Percentiles rank a stretch among this genome's conserved stretches.
These are phyloP conservation scores for Asarcornis scutulata DNA, from an alignment of 2,113 vertebrate genomes.

Conservation along the genomic window DNA sequence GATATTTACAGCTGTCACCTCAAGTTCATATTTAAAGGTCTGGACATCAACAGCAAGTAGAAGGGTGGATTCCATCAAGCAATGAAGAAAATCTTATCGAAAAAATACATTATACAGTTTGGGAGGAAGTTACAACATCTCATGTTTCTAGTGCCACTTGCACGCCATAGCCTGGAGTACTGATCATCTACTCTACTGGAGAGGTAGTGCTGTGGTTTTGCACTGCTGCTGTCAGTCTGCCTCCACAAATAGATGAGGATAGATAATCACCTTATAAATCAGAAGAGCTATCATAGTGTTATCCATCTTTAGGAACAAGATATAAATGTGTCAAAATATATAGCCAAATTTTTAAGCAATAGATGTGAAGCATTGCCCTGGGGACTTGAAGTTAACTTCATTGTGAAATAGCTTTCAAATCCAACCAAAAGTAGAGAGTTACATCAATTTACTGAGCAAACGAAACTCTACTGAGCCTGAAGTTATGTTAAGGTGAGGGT, in stretches of 20 bases:
- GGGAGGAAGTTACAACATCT: not conserved
- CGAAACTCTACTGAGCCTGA: not conserved
- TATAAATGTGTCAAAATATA: constrained; percentile 22
- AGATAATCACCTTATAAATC: constrained; percentile 36
- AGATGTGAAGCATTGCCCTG: not conserved
- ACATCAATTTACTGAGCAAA: not conserved
- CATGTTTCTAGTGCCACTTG: not conserved
- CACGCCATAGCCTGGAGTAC: not conserved
- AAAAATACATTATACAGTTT: not conserved
- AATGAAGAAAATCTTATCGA: not conserved
- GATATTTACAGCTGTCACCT: not conserved
- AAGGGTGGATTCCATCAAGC: not conserved
- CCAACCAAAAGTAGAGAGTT: not conserved
- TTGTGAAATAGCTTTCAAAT: constrained; percentile 25
- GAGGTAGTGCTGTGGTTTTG: not conserved
- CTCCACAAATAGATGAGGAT: not conserved
- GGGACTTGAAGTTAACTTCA: constrained; percentile 1
- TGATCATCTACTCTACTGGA: not conserved
- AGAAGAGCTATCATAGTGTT: constrained; percentile 7
- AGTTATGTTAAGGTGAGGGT: not conserved
- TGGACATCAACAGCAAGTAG: not conserved
- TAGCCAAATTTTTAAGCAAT: constrained; percentile 33
- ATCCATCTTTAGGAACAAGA: constrained; percentile 29
- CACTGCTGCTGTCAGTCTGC: not conserved
- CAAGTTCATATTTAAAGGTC: constrained; percentile 1